Evolutionary conservation across 2,797 vertebrate genomes (phyloP).

Genomic region (Hirundo rustica): DNA sequence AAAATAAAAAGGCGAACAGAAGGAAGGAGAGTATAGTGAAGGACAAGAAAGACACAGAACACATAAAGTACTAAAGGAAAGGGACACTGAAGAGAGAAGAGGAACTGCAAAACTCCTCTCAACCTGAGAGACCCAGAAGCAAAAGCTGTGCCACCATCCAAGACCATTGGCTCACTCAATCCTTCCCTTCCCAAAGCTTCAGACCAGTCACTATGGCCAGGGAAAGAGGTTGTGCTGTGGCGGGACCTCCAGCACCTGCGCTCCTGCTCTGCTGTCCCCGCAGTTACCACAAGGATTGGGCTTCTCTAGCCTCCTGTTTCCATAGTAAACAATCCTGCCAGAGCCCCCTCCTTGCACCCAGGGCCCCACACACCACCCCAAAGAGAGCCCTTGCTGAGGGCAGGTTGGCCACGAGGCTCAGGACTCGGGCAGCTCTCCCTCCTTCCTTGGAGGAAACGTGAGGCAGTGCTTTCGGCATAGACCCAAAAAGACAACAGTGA

Average conservation of each 20-base stretch:
- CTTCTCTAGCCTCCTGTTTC: not conserved
- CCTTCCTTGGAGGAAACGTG: accelerated
- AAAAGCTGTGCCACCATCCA: not conserved
- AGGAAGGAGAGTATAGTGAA: not conserved
- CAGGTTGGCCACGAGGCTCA: accelerated
- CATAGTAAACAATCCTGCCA: not conserved
- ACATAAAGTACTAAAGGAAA: accelerated
- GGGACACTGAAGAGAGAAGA: not conserved
- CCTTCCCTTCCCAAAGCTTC: not conserved
- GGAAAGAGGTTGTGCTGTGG: accelerated
- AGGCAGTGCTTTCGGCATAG: accelerated
- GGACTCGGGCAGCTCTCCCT: not conserved
- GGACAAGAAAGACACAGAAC: accelerated
- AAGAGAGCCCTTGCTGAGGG: accelerated
- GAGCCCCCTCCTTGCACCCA: accelerated
- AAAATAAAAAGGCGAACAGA: not conserved
- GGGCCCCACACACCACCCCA: not conserved
- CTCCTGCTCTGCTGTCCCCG: not conserved
- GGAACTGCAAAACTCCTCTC: not conserved
- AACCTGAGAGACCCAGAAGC: not conserved
- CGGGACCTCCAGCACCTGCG: not conserved
- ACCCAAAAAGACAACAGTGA: not conserved
- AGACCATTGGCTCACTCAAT: accelerated
- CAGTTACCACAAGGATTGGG: accelerated
- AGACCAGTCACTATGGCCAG: accelerated